Evolutionary conservation across 1,140 invertebrate genomes (phyloP).

Genomic region (Dinoponera quadriceps): DNA sequence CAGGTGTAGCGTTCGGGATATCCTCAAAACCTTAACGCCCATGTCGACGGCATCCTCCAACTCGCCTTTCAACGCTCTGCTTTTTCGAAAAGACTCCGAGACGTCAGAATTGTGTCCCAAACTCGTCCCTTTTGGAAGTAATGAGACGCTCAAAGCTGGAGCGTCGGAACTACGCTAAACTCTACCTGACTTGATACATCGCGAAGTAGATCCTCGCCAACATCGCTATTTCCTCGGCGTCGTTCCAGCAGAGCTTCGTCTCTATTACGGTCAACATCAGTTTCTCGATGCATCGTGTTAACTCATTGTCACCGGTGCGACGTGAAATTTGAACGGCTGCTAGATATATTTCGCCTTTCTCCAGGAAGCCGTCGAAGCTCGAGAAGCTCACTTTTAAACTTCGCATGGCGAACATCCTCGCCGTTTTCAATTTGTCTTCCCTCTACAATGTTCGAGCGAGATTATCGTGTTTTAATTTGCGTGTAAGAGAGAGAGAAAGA

Average conservation of each 20-base stretch:
- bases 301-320: background rate
- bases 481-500: background rate
- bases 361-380: constrained; percentile 40
- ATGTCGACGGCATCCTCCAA: constrained; percentile 57
- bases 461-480: background rate
- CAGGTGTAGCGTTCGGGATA: constrained; percentile 58
- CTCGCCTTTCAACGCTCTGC: constrained; percentile 69
- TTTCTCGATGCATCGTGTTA: constrained; percentile 63
- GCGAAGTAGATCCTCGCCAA: constrained; percentile 59
- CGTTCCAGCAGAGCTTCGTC: constrained; percentile 54
- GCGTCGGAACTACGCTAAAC: background rate
- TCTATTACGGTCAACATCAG: constrained; percentile 54
- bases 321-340: constrained; percentile 57
- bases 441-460: constrained; percentile 6
- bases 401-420: constrained; percentile 46
- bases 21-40: constrained; percentile 66
- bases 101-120: background rate
- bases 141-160: too few species aligned
- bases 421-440: constrained; percentile 31
- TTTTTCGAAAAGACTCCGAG: background rate
- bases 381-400: constrained; percentile 66
- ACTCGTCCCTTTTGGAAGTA: too few species aligned
- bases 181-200: constrained; percentile 72
- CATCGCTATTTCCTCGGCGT: constrained; percentile 59
- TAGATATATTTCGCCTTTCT: constrained; percentile 69